phyloP scores from a whole-genome alignment of 2,888 invertebrate species.

The Agrochola lota region DNA sequence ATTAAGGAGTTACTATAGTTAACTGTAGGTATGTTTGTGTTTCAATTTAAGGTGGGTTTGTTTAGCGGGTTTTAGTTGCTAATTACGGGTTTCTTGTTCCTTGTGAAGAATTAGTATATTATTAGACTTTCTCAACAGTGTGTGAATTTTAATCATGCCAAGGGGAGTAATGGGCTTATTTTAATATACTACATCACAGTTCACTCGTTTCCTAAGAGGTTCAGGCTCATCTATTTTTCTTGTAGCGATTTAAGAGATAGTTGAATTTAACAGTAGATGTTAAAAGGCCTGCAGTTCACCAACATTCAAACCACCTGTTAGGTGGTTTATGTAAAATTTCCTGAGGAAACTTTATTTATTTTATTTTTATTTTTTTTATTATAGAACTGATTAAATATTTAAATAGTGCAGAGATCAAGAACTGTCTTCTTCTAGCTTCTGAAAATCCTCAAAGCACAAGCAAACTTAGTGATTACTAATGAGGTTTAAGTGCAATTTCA shows the following conservation, averaged over 20 bases:
- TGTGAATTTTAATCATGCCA: not conserved
- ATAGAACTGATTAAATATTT: no score
- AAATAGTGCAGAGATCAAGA: not conserved
- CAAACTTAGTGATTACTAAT: no score
- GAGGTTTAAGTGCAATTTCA: not conserved
- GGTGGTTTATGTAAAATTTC: no score
- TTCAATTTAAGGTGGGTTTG: conserved; percentile 17
- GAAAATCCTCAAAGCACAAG: not conserved
- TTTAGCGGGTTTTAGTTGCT: not conserved
- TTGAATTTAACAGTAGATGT: not conserved
- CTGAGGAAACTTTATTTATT: no score
- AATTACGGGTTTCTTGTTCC: not conserved
- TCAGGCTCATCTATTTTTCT: not conserved
- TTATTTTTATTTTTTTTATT: no score
- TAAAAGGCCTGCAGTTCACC: not conserved
- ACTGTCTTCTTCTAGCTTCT: not conserved
- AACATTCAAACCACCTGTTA: no score
- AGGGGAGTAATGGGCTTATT: not conserved
- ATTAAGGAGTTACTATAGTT: conserved; percentile 20
- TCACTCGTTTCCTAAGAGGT: not conserved
- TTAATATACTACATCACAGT: not conserved
- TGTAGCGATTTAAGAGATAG: not conserved
- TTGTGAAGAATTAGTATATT: not conserved
- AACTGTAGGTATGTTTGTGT: conserved; percentile 20
- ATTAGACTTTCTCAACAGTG: not conserved